Percentiles rank a stretch among this genome's conserved stretches.
These are phyloP conservation scores for Nerophis ophidion DNA, from an alignment of 2,113 vertebrate genomes.

Conservation along the genomic window DNA sequence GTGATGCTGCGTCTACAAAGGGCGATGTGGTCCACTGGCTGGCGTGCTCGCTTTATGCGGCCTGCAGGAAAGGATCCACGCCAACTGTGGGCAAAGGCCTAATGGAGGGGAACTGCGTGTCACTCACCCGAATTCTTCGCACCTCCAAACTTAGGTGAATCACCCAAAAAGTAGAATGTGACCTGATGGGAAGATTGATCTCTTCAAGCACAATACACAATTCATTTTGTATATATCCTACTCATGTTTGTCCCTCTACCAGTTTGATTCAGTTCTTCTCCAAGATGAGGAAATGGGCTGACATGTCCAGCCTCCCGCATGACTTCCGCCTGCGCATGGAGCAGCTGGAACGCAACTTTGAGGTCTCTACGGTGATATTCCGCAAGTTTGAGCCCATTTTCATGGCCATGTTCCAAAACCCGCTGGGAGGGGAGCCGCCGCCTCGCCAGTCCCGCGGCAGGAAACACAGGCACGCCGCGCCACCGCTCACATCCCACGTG, in stretches of 20 bases:
- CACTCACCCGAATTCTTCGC: constrained; percentile 91
- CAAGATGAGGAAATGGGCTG: constrained; percentile 98
- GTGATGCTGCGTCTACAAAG: constrained; percentile 52
- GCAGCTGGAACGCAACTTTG: constrained; percentile 91
- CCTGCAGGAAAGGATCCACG: constrained; percentile 85
- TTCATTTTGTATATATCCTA: neutral
- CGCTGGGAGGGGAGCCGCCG: constrained; percentile 73
- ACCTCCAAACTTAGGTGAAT: constrained; percentile 87
- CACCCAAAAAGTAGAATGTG: neutral
- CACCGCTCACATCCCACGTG: too few relatives aligned
- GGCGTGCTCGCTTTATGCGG: constrained; percentile 89
- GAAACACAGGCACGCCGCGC: constrained; percentile 80
- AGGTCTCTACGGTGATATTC: constrained; percentile 95
- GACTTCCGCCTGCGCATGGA: constrained; percentile 87
- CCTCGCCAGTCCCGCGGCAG: constrained; percentile 83
- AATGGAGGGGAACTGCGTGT: constrained; percentile 96
- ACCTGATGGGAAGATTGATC: neutral
- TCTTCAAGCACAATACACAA: too few relatives aligned
- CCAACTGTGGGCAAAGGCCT: constrained; percentile 89
- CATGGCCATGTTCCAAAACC: constrained; percentile 90
- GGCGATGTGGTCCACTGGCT: constrained; percentile 93
- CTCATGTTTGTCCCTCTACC: neutral
- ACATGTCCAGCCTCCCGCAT: constrained; percentile 88
- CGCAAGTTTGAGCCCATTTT: constrained; percentile 98
- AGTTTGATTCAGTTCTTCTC: constrained; percentile 98